These are phyloP conservation scores for Austrolebias charrua DNA, from an alignment of 2,797 vertebrate genomes.

Conservation along the genomic window DNA sequence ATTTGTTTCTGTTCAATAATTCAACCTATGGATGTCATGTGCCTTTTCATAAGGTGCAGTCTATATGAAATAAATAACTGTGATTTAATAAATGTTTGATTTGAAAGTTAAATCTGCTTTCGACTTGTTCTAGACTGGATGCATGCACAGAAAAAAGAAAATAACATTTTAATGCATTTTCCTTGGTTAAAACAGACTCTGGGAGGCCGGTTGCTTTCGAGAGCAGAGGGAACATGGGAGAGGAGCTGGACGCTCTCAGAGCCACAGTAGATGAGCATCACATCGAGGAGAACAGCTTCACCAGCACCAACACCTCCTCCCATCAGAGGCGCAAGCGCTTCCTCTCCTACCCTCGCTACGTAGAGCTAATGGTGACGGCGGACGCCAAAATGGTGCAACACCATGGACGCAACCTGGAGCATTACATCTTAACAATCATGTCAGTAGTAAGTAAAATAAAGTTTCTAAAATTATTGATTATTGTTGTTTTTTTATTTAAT, in stretches of 20 bases:
- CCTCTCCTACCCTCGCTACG: conserved; percentile 94
- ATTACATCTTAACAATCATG: conserved; percentile 96
- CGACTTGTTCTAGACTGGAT: too few species aligned
- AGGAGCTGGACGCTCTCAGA: conserved; percentile 74
- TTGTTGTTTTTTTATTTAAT: conserved; percentile 9
- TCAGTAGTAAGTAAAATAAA: conserved; percentile 95
- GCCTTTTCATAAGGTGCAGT: not conserved
- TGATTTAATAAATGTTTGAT: too few species aligned
- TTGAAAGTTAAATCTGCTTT: too few species aligned
- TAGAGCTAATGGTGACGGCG: conserved; percentile 97
- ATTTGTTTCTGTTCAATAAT: conserved; percentile 52
- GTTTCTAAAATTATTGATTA: conserved; percentile 58
- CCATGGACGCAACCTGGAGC: conserved; percentile 91
- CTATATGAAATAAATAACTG: too few species aligned
- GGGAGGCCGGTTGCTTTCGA: conserved; percentile 68
- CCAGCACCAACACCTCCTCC: conserved; percentile 36
- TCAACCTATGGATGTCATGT: conserved; percentile 37
- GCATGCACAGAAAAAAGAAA: not conserved
- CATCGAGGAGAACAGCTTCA: conserved; percentile 45
- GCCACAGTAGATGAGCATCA: conserved; percentile 56
- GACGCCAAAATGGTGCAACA: conserved; percentile 91
- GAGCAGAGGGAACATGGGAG: conserved; percentile 68
- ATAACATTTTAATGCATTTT: not conserved
- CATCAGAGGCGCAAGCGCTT: conserved; percentile 87
- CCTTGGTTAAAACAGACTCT: conserved; percentile 68